phyloP scores from a whole-genome alignment of 2,113 vertebrate species.

The Rattus rattus region DNA sequence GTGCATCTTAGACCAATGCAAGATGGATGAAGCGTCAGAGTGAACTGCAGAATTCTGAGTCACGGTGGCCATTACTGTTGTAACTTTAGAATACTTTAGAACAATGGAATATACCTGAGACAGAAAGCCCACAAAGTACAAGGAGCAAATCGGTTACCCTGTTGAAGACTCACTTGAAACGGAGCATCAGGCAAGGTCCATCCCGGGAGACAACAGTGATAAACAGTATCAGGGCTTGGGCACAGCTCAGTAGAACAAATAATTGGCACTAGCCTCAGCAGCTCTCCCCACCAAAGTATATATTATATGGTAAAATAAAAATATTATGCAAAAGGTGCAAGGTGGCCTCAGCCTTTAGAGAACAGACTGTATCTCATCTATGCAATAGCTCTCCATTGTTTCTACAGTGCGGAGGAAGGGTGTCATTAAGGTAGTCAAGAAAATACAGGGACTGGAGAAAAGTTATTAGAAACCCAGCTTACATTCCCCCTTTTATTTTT shows the following conservation, averaged over 20 bases:
- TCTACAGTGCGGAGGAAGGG: neutral
- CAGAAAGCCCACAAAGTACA: neutral
- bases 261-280: neutral
- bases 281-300: neutral
- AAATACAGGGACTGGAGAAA: neutral
- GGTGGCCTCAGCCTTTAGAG: neutral
- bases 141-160: neutral
- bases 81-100: slow-evolving; percentile 12
- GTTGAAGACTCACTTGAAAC: neutral
- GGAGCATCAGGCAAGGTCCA: neutral
- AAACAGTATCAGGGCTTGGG: neutral
- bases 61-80: neutral
- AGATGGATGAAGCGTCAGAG: neutral
- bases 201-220: neutral
- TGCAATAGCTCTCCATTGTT: slow-evolving; percentile 30
- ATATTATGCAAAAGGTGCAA: neutral
- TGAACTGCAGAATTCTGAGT: neutral
- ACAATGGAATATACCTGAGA: neutral
- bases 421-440: neutral
- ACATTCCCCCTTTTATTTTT: neutral
- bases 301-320: neutral
- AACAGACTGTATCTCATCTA: slow-evolving; percentile 25
- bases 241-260: neutral
- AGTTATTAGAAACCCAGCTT: neutral
- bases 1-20: neutral